phyloP scores from a whole-genome alignment of 2,113 vertebrate species.

The Mastomys natalensis region DNA sequence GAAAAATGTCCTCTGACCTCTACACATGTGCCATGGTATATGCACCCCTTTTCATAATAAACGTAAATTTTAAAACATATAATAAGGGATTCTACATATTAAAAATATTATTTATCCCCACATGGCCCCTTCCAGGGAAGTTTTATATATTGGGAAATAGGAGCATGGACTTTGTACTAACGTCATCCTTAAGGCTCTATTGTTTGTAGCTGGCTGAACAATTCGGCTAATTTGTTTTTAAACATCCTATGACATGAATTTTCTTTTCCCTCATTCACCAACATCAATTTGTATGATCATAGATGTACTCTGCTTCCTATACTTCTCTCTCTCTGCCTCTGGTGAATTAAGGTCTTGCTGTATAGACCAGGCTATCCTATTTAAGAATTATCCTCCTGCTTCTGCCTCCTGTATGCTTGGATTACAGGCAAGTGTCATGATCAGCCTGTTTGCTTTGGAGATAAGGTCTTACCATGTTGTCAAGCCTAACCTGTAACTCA shows the following conservation, averaged over 20 bases:
- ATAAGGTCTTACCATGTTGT: background rate
- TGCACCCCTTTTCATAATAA: background rate
- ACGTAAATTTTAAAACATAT: background rate
- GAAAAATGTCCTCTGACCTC: background rate
- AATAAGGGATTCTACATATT: background rate
- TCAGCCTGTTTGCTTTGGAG: background rate
- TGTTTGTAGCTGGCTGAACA: background rate
- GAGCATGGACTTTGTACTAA: conserved; percentile 2
- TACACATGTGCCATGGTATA: background rate
- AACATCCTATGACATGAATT: background rate
- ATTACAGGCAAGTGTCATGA: background rate
- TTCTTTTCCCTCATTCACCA: background rate
- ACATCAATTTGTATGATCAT: background rate
- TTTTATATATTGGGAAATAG: conserved; percentile 1
- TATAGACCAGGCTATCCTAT: background rate
- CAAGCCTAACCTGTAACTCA: background rate
- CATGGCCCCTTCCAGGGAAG: background rate
- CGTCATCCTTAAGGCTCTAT: background rate
- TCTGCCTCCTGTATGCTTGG: background rate
- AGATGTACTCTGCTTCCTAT: background rate
- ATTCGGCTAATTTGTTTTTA: background rate
- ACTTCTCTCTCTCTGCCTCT: background rate
- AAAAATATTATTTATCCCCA: conserved; percentile 27
- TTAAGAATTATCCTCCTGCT: background rate
- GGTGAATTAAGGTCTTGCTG: background rate